Evolutionary conservation across 2,888 invertebrate genomes (phyloP), one percentile per base, ranked within the genome.

Genomic region (Furcula furcula): DNA sequence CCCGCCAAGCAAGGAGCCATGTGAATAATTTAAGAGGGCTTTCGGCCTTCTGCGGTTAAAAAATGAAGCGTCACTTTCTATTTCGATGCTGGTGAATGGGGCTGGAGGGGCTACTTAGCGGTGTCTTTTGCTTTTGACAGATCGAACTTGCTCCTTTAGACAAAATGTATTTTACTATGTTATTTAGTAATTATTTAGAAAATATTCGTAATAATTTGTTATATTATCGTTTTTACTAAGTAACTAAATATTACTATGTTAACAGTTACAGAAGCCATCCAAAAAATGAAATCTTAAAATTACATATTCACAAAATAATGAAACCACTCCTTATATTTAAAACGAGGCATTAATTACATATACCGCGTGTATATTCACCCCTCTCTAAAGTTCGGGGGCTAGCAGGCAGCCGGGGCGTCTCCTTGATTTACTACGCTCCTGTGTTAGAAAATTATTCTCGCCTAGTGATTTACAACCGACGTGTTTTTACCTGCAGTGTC

Each of bases 371-470:
- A 46, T 40, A 46, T 49, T 49, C 43, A 49, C 48, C 34, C 36
- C 43, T 34, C 32, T 10, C 40, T 35, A 32, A 37, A 25, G 26
- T 11, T 21, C 16, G 18, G 16, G 13, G 31, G 36, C 21, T 13
- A 27, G 29, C 30, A 15, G 26, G 31, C 22, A 26, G 27, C 19
- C 19, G 15, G 33, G 22, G 45, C 43, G 46, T 40, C 50, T 56
- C 62, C 48, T 55, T 55, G 58, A 55, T 55, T 55, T 78, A 75
- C 75, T 63, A 60, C 57, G 57, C 54, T 51, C 39, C 60, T 48
- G 40, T 54, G 49, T 62, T 58, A 59, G 67, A 67, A 71, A 77
- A 82, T 80, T 78, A 77, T 81, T 71, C 75, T 68, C 73, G 57
- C 58, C 59, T 58, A 63, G 65, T 81, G 79, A 83, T 82, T 78